Percentiles rank a stretch among this genome's conserved stretches.
phyloP scores from a whole-genome alignment of 2,113 vertebrate species.

The Sinocyclocheilus rhinocerous region DNA sequence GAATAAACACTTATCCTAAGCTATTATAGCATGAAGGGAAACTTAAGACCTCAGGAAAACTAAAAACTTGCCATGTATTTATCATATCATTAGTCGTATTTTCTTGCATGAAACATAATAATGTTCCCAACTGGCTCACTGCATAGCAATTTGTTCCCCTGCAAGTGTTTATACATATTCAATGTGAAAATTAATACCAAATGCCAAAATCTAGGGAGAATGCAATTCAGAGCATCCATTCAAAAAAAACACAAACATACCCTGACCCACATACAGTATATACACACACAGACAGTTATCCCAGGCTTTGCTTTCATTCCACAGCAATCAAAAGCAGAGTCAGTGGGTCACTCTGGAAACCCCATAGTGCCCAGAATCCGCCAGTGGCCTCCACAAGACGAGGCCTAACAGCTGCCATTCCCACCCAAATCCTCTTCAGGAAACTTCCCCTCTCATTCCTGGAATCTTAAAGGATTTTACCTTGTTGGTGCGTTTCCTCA shows the following conservation, averaged over 20 bases:
- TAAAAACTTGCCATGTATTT: slow-evolving; percentile 18
- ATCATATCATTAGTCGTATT: slow-evolving; percentile 37
- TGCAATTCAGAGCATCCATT: slow-evolving; percentile 41
- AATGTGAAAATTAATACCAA: slow-evolving; percentile 54
- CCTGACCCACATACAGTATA: background rate
- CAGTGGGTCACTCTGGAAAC: slow-evolving; percentile 49
- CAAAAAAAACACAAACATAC: slow-evolving; percentile 35
- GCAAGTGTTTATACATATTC: slow-evolving; percentile 51
- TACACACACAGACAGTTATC: background rate
- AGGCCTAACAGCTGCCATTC: slow-evolving; percentile 46
- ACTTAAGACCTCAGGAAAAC: slow-evolving; percentile 17
- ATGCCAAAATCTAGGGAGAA: slow-evolving; percentile 39
- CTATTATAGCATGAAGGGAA: background rate
- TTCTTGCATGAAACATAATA: slow-evolving; percentile 42
- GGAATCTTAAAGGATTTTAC: slow-evolving; percentile 16
- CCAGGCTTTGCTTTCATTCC: slow-evolving; percentile 38
- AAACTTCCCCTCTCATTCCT: slow-evolving; percentile 26
- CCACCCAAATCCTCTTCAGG: slow-evolving; percentile 21
- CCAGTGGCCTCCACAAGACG: slow-evolving; percentile 26
- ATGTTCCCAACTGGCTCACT: slow-evolving; percentile 9
- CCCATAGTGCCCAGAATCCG: slow-evolving; percentile 35
- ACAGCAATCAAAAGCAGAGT: slow-evolving; percentile 51
- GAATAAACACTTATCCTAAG: background rate
- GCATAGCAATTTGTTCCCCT: slow-evolving; percentile 48
- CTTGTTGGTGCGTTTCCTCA: background rate